A percentile compares a stretch with the other conserved stretches of the same genome.
These are phyloP conservation scores for Schizaphis graminum DNA, from an alignment of 2,888 invertebrate genomes.

Conservation along the genomic window DNA sequence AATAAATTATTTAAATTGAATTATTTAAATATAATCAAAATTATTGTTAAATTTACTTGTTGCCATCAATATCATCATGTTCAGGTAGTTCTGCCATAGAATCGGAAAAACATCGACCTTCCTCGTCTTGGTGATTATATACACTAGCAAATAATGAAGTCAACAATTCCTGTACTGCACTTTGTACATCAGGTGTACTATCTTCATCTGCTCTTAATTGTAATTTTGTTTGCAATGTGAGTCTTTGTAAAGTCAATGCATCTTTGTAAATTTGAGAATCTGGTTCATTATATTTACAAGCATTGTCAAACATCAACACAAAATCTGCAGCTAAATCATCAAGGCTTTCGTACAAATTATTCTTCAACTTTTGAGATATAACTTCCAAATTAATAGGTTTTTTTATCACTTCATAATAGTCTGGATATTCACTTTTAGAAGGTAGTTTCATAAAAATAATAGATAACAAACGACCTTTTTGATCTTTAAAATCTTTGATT, in stretches of 20 bases:
- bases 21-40: conserved; percentile 43
- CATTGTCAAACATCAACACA: conserved; percentile 94
- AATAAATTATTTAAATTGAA: conserved; percentile 67
- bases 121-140: conserved; percentile 95
- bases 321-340: conserved; percentile 92
- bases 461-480: conserved; percentile 90
- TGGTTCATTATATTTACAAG: conserved; percentile 97
- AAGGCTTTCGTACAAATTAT: conserved; percentile 79
- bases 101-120: conserved; percentile 96
- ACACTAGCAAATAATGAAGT: conserved; percentile 92
- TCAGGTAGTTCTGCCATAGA: conserved; percentile 94
- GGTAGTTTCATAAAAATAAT: conserved; percentile 95
- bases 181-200: conserved; percentile 89
- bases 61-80: conserved; percentile 82
- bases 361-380: conserved; percentile 85
- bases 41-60: conserved; percentile 73
- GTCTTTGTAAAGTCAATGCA: conserved; percentile 90
- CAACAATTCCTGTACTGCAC: conserved; percentile 91
- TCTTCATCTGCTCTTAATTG: conserved; percentile 87
- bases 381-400: conserved; percentile 97
- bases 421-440: conserved; percentile 92
- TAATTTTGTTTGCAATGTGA: conserved; percentile 92
- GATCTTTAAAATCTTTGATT: conserved; percentile 89
- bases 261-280: conserved; percentile 98
- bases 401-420: conserved; percentile 97